Evolutionary conservation across 2,113 vertebrate species (phyloP).

Genomic region (Lophius piscatorius): DNA sequence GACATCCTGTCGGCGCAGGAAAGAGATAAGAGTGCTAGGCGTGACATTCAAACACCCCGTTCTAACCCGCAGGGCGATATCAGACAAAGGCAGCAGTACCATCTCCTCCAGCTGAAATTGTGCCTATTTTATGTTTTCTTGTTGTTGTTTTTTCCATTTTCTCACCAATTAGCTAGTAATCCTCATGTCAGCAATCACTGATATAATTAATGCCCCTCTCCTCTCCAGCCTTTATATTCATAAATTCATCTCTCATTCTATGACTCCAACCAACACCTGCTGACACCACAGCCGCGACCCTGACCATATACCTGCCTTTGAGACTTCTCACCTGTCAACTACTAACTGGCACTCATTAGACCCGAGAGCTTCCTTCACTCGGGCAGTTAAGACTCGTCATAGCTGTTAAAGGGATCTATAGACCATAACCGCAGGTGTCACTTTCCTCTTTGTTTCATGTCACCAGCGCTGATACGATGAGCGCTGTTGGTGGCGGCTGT

Average conservation of each 20-base stretch:
- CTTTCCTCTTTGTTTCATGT: constrained; percentile 12
- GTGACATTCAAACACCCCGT: too few species aligned
- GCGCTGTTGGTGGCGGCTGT: constrained; percentile 14
- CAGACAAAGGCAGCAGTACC: too few species aligned
- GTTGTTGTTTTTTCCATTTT: too few species aligned
- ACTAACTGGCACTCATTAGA: constrained; percentile 32
- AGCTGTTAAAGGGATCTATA: constrained; percentile 29
- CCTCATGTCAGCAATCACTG: too few species aligned
- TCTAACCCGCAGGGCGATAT: constrained; percentile 32
- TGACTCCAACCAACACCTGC: too few species aligned
- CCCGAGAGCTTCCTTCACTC: neutral
- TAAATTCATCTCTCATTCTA: too few species aligned
- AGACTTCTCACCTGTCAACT: constrained; percentile 10
- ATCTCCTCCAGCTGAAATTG: too few species aligned
- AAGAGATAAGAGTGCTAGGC: too few species aligned
- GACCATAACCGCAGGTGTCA: constrained; percentile 44
- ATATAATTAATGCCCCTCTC: constrained; percentile 47
- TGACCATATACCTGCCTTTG: neutral
- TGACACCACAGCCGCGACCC: neutral
- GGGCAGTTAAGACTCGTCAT: constrained; percentile 13
- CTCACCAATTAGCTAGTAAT: too few species aligned
- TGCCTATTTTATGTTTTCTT: too few species aligned
- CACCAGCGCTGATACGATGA: constrained; percentile 5
- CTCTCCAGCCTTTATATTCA: neutral
- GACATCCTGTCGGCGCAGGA: too few species aligned